Conservation (phyloP, 2,888 invertebrate species). For the Ormyrus pomaceus region DNA sequence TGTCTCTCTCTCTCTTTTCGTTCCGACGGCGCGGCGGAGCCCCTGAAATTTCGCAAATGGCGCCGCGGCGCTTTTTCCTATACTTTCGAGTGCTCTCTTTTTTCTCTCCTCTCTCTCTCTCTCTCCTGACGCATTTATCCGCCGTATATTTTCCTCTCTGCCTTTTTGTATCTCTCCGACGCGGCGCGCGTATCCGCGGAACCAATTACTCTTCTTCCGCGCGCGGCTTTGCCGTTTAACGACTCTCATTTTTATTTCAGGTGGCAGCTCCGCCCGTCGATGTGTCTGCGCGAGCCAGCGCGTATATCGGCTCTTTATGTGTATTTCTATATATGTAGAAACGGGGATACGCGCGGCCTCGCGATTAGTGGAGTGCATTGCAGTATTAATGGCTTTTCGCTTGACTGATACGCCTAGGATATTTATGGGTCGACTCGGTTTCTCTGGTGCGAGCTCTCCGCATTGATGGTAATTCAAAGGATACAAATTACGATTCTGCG, state of each 20-base stretch:
- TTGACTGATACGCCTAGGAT: slow-evolving; percentile 56
- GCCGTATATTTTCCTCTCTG: slow-evolving; percentile 30
- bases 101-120: not conserved
- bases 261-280: slow-evolving; percentile 31
- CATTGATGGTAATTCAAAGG: slow-evolving; percentile 42
- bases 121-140: slow-evolving; percentile 20
- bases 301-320: not conserved
- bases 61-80: slow-evolving; percentile 3
- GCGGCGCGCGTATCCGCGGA: slow-evolving; percentile 12
- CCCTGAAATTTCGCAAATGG: slow-evolving; percentile 7
- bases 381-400: slow-evolving; percentile 57
- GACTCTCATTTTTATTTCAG: slow-evolving; percentile 58
- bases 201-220: slow-evolving; percentile 57
- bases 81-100: not conserved
- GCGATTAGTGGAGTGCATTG: slow-evolving; percentile 57
- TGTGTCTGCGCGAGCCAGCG: not conserved
- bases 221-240: slow-evolving; percentile 48
- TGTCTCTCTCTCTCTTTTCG: not conserved
- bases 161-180: not conserved
- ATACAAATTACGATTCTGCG: slow-evolving; percentile 48
- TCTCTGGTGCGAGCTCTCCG: not conserved
- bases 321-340: slow-evolving; percentile 26
- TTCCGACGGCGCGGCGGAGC: not conserved
- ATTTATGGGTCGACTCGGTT: slow-evolving; percentile 47
- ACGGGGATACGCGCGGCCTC: slow-evolving; percentile 28